Evolutionary conservation across 92 coral and sea anemone species (phyloP), one percentile per base, ranked within the genome.

Genomic region (Metridium senile): DNA sequence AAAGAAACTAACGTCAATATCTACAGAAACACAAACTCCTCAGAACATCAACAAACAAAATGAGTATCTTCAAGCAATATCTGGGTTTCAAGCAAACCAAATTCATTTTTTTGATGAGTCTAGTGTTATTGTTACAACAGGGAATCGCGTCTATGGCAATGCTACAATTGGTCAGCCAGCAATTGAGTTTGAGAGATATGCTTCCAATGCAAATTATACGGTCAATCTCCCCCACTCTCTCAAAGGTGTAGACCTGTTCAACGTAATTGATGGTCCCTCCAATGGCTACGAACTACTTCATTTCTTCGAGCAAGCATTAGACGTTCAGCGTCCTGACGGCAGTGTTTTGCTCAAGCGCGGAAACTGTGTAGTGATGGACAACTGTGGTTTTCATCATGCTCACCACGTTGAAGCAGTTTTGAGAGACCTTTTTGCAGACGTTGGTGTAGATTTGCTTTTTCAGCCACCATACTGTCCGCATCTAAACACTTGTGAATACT

Each of bases 381-480:
- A 70, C 68, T 81, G 81, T 65, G 90, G 83, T 11, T 78, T 82
- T 65, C 94, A 90, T 67, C 91, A 79, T 57, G 88, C 87, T 51
- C 68, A 26, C 33, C 74, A 74, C 72, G 73, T 77, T 39, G 87
- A 81, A 77, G 82, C 81, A 70, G 13, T 81, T 31, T 34, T 85
- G 64, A 76, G n/a, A 67, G 51, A 77, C 51, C 51, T 45, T 45
- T 45, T 45, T 7, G 51, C 51, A 9, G 72, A 73, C 56, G 46
- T 84, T 35, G 62, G 74, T 11, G 80, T 80, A 9, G 64, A 70
- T 4, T 66, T 88, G 71, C 31, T 75, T 21, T 89, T 74, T 79
- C 90, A 85, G 76, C 90, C 93, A 51, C 90, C 82, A 30, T 89
- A 89, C 39, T 82, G 75, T 34, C 90, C 85, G 18, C 68, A 72